Evolutionary conservation across 2,888 invertebrate species (phyloP).

Genomic region (Dynastes hyllus): DNA sequence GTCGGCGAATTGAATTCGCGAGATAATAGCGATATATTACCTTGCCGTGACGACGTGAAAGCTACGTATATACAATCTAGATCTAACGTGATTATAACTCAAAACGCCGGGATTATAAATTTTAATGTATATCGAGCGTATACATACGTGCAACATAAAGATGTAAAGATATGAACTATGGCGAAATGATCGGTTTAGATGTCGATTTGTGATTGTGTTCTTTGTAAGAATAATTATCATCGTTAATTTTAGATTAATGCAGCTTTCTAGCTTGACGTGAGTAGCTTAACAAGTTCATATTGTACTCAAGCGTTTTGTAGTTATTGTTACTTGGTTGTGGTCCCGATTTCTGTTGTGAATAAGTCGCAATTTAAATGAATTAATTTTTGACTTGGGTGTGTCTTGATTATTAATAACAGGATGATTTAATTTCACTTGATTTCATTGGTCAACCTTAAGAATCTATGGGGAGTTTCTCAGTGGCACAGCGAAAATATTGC

Average conservation of each 20-base stretch:
- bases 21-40: conserved; percentile 27
- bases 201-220: neutral
- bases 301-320: neutral
- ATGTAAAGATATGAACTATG: neutral
- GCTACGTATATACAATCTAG: conserved; percentile 16
- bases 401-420: no score
- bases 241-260: neutral
- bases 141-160: neutral
- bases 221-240: conserved; percentile 5
- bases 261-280: neutral
- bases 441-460: no score
- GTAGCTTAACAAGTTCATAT: conserved; percentile 4
- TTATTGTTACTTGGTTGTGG: no score
- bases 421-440: no score
- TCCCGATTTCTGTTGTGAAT: no score
- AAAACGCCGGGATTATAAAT: conserved; percentile 19
- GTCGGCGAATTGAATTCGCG: conserved; percentile 16
- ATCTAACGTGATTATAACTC: conserved; percentile 18
- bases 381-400: no score
- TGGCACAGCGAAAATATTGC: no score
- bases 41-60: conserved; percentile 12
- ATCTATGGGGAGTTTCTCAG: no score
- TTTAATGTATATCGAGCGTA: neutral
- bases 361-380: no score
- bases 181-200: conserved; percentile 2